Evolutionary conservation across 2,797 vertebrate genomes (phyloP), one percentile per base, ranked within the genome.

Genomic region (Acrossocheilus fasciatus): DNA sequence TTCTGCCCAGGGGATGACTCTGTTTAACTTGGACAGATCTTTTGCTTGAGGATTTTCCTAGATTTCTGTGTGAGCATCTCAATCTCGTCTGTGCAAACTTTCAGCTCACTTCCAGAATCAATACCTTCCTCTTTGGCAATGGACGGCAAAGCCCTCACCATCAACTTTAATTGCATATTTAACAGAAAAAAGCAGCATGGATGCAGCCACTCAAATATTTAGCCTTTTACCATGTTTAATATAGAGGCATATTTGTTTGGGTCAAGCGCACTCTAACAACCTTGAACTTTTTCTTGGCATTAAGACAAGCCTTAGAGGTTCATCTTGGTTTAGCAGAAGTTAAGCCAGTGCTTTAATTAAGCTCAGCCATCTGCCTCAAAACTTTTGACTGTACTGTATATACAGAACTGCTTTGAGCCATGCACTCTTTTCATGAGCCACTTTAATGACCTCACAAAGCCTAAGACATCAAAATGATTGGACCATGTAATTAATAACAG

Each of bases 301-400:
- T 17, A 73, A 23, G 12, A 39, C 20, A n/a, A 76, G 39, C 50
- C 73, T 85, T 50, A 72, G 85, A 84, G 87, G 69, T 66, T 47
- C 39, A 15, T 78, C 18, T 43, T 87, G 57, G 79, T 77, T 10
- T 86, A 50, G 50, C 39, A 64, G 59, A 84, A 72, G 47, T 83
- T 76, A 54, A 57, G 86, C 84, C 85, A 86, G 43, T 62, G 57
- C 80, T 87, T 85, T 89, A 88, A 90, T 87, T 90, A 90, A 81
- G 45, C 77, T 70, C 85, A 86, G 86, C 88, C 85, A 90, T 89
- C 88, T 91, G 88, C 78, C 82, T 73, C 45, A 15, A 57, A 64
- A 75, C n/a, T 66, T 74, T 43, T 50, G 26, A n/a, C 72, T 62
- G 26, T 75, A 64, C 72, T 62, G 26, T 75, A 64, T 62, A 30